A percentile compares a stretch with the other conserved stretches of the same genome.
These are phyloP conservation scores for Eucidaris tribuloides DNA, from an alignment of 35 echinoderm and acorn worm genomes.

Conservation along the genomic window DNA sequence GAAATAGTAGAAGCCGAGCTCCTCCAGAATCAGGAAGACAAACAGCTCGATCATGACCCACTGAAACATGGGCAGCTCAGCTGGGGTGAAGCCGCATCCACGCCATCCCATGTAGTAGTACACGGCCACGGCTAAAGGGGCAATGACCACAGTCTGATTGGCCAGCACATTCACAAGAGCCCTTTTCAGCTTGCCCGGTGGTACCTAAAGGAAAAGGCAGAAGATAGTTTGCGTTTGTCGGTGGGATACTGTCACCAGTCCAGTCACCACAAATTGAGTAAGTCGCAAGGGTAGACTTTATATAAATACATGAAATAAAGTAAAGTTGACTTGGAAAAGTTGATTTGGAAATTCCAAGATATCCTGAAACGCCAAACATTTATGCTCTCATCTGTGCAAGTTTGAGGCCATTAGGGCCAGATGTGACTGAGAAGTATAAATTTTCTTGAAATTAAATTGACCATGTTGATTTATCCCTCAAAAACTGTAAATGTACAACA, in stretches of 20 bases:
- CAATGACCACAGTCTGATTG: slow-evolving; percentile 77
- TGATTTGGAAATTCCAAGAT: neutral
- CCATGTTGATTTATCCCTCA: too few relatives aligned
- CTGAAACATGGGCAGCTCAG: slow-evolving; percentile 81
- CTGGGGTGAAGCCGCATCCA: slow-evolving; percentile 38
- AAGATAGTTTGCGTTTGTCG: neutral
- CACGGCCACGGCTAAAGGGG: slow-evolving; percentile 14
- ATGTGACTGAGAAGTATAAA: too few relatives aligned
- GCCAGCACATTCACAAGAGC: slow-evolving; percentile 66
- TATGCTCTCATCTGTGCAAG: too few relatives aligned
- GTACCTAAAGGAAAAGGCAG: slow-evolving; percentile 51
- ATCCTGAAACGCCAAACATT: too few relatives aligned
- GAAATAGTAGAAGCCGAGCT: slow-evolving; percentile 95
- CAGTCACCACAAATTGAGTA: neutral
- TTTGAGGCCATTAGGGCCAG: too few relatives aligned
- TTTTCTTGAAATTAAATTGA: too few relatives aligned
- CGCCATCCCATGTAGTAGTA: slow-evolving; percentile 84
- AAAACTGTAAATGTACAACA: too few relatives aligned
- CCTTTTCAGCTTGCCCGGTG: slow-evolving; percentile 48
- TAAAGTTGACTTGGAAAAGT: neutral
- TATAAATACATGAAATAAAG: neutral
- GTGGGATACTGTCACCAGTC: neutral
- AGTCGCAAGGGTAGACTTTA: neutral
- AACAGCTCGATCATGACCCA: slow-evolving; percentile 89
- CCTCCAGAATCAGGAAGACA: slow-evolving; percentile 88